These are phyloP conservation scores for Acromyrmex heyeri DNA, from an alignment of 1,140 invertebrate genomes.

Conservation along the genomic window DNA sequence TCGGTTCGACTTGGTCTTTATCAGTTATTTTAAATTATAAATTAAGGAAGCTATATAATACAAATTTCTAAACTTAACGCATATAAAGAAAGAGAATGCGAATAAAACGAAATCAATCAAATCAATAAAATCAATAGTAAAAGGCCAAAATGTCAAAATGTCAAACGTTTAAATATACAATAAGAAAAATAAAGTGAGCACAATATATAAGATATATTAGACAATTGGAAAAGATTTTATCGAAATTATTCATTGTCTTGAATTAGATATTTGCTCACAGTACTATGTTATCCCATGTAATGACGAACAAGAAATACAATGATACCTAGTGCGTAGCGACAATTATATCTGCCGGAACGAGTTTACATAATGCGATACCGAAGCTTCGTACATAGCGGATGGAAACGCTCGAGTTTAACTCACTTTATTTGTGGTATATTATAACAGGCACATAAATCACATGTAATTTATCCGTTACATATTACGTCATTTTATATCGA, in stretches of 20 bases:
- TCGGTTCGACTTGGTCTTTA: too few relatives aligned
- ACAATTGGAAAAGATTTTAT: background rate
- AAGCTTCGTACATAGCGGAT: slow-evolving; percentile 1
- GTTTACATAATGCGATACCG: slow-evolving; percentile 43
- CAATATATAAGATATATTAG: background rate
- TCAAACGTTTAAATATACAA: too few relatives aligned
- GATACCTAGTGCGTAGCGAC: background rate
- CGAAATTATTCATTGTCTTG: background rate
- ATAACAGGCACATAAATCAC: slow-evolving; percentile 52
- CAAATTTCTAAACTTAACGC: too few relatives aligned
- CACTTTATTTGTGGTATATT: slow-evolving; percentile 52
- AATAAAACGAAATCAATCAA: too few relatives aligned
- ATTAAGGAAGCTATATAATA: too few relatives aligned
- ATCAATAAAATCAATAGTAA: too few relatives aligned
- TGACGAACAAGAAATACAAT: background rate
- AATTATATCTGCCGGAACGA: slow-evolving; percentile 30
- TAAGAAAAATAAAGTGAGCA: too few relatives aligned
- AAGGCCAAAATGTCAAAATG: too few relatives aligned
- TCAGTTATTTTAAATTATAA: too few relatives aligned
- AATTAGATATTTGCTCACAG: background rate
- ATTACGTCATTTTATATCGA: slow-evolving; percentile 55
- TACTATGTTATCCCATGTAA: background rate
- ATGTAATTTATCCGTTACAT: slow-evolving; percentile 41
- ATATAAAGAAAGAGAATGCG: too few relatives aligned
- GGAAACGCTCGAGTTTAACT: slow-evolving; percentile 46